Evolutionary conservation across 1,140 invertebrate genomes (phyloP).

Genomic region (Drosophila tani): DNA sequence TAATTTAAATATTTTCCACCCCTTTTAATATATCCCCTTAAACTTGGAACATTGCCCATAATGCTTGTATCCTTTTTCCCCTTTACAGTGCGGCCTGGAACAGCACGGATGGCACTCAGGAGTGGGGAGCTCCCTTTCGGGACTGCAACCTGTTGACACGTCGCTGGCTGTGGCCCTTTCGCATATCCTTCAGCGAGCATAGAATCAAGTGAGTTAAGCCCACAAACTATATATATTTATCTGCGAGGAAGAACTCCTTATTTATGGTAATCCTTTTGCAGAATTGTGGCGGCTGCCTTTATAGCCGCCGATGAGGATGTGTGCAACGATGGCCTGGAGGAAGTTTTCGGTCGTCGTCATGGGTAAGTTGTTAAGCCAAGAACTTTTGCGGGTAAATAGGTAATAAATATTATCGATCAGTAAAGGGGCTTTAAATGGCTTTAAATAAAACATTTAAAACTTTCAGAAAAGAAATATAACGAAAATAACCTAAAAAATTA

Average conservation of each 20-base stretch:
- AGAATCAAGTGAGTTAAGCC: constrained; percentile 72
- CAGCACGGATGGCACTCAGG: constrained; percentile 79
- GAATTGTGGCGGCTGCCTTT: constrained; percentile 84
- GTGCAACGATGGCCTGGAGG: constrained; percentile 84
- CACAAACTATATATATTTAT: not conserved
- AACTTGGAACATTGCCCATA: constrained; percentile 40
- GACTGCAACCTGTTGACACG: constrained; percentile 83
- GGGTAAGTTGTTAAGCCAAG: constrained; percentile 50
- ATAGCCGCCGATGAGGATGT: constrained; percentile 84
- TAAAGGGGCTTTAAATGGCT: fast-evolving
- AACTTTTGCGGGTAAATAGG: not conserved
- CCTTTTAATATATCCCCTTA: not conserved
- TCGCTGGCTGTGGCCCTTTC: constrained; percentile 84
- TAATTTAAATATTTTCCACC: not conserved
- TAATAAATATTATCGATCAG: not conserved
- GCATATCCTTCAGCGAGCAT: constrained; percentile 80
- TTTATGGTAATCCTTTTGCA: constrained; percentile 34
- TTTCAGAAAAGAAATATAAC: not conserved
- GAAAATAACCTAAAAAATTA: not conserved
- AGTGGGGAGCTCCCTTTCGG: constrained; percentile 83
- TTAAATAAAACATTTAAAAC: not conserved
- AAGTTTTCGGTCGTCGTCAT: constrained; percentile 82
- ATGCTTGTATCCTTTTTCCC: constrained; percentile 34
- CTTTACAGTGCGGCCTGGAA: constrained; percentile 78
- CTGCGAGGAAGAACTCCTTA: too few relatives aligned